Percentiles rank a stretch among this genome's conserved stretches.
These are phyloP conservation scores for Premnoplex brunnescens DNA, from an alignment of 2,797 vertebrate genomes.

Conservation along the genomic window DNA sequence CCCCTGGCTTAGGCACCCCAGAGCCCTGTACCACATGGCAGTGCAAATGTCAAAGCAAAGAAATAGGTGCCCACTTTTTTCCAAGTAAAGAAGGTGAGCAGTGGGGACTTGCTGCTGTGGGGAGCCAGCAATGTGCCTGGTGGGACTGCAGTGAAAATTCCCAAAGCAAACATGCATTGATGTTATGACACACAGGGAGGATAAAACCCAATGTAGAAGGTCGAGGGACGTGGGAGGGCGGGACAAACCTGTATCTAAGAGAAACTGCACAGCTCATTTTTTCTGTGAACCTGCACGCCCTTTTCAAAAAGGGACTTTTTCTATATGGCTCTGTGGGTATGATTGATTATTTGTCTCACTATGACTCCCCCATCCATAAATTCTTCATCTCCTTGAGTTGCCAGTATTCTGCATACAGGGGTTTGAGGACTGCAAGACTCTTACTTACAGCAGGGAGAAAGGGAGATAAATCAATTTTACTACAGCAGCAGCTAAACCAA, in stretches of 20 bases:
- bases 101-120: rapidly evolving
- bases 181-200: background rate
- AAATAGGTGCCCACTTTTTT: rapidly evolving
- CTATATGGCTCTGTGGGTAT: background rate
- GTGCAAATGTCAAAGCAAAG: background rate
- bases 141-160: background rate
- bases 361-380: background rate
- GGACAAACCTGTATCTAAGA: background rate
- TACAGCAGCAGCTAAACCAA: background rate
- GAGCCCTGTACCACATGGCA: background rate
- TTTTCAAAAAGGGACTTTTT: background rate
- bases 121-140: rapidly evolving
- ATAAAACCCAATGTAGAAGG: background rate
- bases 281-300: rapidly evolving
- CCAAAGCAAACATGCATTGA: background rate
- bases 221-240: too few relatives aligned
- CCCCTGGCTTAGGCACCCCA: rapidly evolving
- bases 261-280: background rate
- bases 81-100: background rate
- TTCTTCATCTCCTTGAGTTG: constrained; percentile 1
- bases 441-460: background rate
- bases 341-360: background rate
- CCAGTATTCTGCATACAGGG: background rate
- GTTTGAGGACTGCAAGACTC: background rate
- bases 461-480: background rate